Base-by-base conservation (phyloP, 2,888 invertebrate genomes). In the Dryococelus australis region DNA sequence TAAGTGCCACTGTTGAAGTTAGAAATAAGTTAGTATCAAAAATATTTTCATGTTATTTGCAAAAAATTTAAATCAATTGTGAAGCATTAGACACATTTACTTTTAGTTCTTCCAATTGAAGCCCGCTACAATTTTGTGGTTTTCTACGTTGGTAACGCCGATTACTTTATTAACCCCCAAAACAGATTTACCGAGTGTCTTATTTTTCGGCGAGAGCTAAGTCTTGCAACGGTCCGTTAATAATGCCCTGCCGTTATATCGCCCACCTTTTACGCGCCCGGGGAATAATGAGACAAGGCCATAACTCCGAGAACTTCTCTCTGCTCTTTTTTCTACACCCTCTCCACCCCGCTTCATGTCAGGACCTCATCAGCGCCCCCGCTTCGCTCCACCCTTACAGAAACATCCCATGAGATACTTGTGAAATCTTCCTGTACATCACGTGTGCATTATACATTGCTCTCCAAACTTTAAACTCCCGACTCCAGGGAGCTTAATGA, bases 201-300 rank as follows among this genome's bases (percentile, higher is more conserved):
- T 47, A 47, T 16, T 47, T 6, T 13, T 16, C 8, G 47, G 16
- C 10, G 47, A 10, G 47, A 2, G 8, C 47, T 47, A 16, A 3
- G 10, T 65, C 6, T 65, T 24, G 65, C 20, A 20, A 65, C 65
- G 65, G 65, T 65, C 81, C 35, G 35, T 87, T 86, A 86, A 87
- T 87, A 86, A 86, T 83, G 87, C 20, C 84, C 27, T 87, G 86
- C 53, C 84, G 78, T 86, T 86, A 86, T 87, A 87, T 26, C 28
- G 79, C 84, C 51, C 47, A 47, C 47, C 81, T 65, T 65, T 65
- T 65, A n/a, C 65, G 16, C 20, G 24, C 65, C 35, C 83, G 20
- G 43, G 65, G 86, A 84, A 86, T 87, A 87, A 86, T 86, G 84
- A 84, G 86, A 85, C 78, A 84, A 65, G 43, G 85, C 85, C 51